phyloP scores from a whole-genome alignment of 2,797 vertebrate genomes.

The Yasuhikotakia modesta region DNA sequence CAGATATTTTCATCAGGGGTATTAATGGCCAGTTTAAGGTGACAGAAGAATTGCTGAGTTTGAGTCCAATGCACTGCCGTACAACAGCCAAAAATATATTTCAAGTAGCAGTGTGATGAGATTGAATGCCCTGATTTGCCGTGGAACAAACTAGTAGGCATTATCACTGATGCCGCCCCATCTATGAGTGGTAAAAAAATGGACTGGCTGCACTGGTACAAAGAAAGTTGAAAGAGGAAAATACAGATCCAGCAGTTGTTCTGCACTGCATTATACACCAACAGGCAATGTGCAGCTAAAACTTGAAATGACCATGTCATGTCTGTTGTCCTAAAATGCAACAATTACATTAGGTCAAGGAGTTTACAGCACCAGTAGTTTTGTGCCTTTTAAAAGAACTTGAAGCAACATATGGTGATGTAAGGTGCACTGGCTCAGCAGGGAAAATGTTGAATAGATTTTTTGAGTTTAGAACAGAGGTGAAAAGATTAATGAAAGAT shows the following conservation, averaged over 20 bases:
- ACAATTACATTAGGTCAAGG: conserved; percentile 51
- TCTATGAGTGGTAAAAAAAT: conserved; percentile 17
- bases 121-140: no score
- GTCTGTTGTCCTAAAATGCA: conserved; percentile 57
- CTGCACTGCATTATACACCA: conserved; percentile 48
- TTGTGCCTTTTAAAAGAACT: no score
- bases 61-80: no score
- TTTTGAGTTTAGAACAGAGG: conserved; percentile 54
- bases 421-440: conserved; percentile 41
- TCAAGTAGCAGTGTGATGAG: no score
- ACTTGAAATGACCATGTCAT: conserved; percentile 46
- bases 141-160: no score
- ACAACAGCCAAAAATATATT: no score
- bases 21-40: no score
- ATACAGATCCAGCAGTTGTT: conserved; percentile 36
- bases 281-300: conserved; percentile 35
- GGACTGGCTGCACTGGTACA: conserved; percentile 55
- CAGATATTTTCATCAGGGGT: no score
- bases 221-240: conserved; percentile 55
- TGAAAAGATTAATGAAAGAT: conserved; percentile 46
- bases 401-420: conserved; percentile 13
- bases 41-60: no score
- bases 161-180: no score
- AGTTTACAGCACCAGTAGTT: conserved; percentile 36
- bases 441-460: conserved; percentile 47